A percentile compares a stretch with the other conserved stretches of the same genome.
These are phyloP conservation scores for Procambarus virginalis DNA, from an alignment of 1,140 invertebrate species.

Conservation along the genomic window DNA sequence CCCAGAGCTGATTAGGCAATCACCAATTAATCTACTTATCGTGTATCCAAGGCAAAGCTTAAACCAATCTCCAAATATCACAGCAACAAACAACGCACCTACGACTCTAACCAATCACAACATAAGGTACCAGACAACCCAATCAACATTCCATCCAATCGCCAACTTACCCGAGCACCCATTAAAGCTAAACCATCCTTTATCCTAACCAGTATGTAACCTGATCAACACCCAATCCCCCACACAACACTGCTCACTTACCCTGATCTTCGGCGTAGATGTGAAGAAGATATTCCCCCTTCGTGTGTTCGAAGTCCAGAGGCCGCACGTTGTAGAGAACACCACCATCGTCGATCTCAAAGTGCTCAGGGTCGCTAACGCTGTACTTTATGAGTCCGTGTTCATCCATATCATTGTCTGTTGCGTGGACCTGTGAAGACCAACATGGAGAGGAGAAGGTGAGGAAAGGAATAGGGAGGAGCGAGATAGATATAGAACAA, in stretches of 20 bases:
- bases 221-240: too few relatives aligned
- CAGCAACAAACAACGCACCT: too few relatives aligned
- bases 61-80: too few relatives aligned
- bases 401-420: conserved; percentile 36
- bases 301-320: conserved; percentile 45
- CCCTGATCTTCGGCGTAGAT: conserved; percentile 52
- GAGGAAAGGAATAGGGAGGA: background rate
- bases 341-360: conserved; percentile 27
- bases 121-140: too few relatives aligned
- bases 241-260: background rate
- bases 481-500: background rate
- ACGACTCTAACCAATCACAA: too few relatives aligned
- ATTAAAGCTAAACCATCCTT: too few relatives aligned
- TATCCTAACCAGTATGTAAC: too few relatives aligned
- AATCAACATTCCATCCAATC: too few relatives aligned
- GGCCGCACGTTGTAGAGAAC: conserved; percentile 34
- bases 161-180: too few relatives aligned
- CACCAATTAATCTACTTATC: too few relatives aligned
- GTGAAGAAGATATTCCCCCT: conserved; percentile 24
- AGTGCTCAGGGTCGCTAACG: conserved; percentile 41
- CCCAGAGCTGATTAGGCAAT: too few relatives aligned
- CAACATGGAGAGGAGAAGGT: background rate
- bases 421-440: conserved; percentile 30
- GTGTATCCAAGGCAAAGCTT: too few relatives aligned
- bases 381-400: conserved; percentile 33